These are phyloP conservation scores for Mythimna loreyi DNA, from an alignment of 2,888 invertebrate genomes.

Conservation along the genomic window DNA sequence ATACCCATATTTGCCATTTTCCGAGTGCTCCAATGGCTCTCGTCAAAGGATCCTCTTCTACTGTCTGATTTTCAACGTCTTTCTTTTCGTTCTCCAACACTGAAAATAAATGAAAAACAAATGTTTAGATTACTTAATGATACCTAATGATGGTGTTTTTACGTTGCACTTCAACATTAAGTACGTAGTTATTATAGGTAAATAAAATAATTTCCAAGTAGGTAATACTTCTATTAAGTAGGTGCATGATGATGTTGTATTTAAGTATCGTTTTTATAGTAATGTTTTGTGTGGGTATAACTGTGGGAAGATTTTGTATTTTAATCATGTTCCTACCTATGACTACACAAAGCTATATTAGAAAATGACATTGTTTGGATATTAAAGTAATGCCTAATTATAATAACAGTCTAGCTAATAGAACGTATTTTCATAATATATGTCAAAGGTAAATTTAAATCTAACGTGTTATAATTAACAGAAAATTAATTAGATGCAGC, in stretches of 20 bases:
- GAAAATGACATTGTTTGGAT: not conserved
- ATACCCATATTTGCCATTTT: conserved; percentile 94
- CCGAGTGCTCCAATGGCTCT: conserved; percentile 94
- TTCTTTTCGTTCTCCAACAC: conserved; percentile 84
- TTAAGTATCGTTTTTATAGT: not conserved
- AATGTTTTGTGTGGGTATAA: not conserved
- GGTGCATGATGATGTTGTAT: not conserved
- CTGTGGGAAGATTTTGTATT: not conserved
- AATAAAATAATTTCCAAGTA: not conserved
- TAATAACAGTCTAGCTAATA: not conserved
- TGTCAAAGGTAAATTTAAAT: not conserved
- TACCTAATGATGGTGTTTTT: not conserved
- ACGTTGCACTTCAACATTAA: not conserved
- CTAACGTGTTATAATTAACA: not conserved
- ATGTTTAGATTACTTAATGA: not conserved
- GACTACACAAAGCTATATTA: not conserved
- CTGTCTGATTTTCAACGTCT: conserved; percentile 75
- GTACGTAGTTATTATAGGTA: not conserved
- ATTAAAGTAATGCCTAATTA: not conserved
- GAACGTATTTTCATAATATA: not conserved
- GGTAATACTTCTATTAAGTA: not conserved
- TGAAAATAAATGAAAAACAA: conserved; percentile 64
- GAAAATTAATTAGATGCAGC: not conserved
- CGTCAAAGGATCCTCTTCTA: conserved; percentile 91
- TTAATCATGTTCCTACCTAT: not conserved